Percentiles rank a stretch among this genome's conserved stretches.
Evolutionary conservation across 2,888 invertebrate genomes (phyloP).

Genomic region (Rhagonycha fulva): DNA sequence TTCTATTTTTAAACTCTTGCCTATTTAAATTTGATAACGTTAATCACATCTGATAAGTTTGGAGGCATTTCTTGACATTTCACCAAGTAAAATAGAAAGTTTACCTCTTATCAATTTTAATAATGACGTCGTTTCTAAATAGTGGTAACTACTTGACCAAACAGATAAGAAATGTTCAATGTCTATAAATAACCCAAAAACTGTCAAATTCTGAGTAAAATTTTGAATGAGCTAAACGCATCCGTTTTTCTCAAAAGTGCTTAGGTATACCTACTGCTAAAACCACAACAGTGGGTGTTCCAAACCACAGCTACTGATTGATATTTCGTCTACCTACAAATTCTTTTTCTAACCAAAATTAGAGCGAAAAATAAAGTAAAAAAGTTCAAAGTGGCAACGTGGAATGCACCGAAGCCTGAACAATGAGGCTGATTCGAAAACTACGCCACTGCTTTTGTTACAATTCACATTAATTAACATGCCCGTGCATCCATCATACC

Average conservation of each 20-base stretch:
- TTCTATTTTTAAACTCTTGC: not conserved
- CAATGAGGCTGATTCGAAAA: no score
- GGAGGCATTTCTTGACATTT: not conserved
- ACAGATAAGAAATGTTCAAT: not conserved
- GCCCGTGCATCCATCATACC: not conserved
- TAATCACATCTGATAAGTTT: not conserved
- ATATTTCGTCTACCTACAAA: not conserved
- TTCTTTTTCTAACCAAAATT: no score
- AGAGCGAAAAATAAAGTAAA: no score
- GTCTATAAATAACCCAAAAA: not conserved
- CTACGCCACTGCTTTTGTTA: not conserved
- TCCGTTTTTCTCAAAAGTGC: not conserved
- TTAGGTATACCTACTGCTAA: not conserved
- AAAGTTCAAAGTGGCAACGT: no score
- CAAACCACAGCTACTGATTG: not conserved
- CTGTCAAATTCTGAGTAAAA: not conserved
- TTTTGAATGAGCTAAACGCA: not conserved
- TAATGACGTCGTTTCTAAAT: not conserved
- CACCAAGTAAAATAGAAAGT: not conserved
- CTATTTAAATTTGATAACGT: not conserved
- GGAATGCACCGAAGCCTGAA: no score
- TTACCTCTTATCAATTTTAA: not conserved
- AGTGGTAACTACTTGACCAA: not conserved
- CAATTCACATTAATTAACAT: not conserved
- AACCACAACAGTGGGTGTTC: not conserved